phyloP scores from a whole-genome alignment of 2,797 vertebrate species.

The Eupleurogrammus muticus region DNA sequence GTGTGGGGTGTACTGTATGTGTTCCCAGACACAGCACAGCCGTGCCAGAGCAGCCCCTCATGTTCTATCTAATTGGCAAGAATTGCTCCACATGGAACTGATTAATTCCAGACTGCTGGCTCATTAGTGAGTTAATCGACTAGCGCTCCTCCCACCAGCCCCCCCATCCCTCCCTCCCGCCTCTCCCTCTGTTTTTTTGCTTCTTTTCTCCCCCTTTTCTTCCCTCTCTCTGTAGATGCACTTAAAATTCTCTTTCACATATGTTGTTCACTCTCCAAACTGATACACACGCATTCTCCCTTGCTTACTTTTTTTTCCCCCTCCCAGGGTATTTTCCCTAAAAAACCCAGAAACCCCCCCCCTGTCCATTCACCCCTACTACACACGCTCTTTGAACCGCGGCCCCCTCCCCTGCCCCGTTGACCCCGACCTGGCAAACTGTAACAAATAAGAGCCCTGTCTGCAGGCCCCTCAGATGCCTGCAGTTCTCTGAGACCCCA shows the following conservation, averaged over 20 bases:
- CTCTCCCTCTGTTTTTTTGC: conserved; percentile 9
- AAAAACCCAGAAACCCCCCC: conserved; percentile 31
- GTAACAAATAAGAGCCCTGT: conserved; percentile 69
- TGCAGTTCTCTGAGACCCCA: conserved; percentile 58
- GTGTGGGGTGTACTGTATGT: conserved; percentile 53
- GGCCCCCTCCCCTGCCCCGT: conserved; percentile 43
- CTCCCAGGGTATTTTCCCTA: conserved; percentile 18
- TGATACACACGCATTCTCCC: conserved; percentile 9
- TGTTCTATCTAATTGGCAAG: conserved; percentile 79
- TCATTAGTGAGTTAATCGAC: conserved; percentile 87
- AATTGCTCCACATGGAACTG: conserved; percentile 84
- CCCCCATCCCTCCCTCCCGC: background rate
- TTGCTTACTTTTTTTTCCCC: background rate
- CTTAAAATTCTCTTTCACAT: conserved; percentile 23
- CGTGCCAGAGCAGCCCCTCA: conserved; percentile 47
- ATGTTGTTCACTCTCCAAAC: conserved; percentile 32
- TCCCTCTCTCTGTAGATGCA: conserved; percentile 9
- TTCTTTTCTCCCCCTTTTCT: conserved; percentile 8
- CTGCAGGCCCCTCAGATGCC: conserved; percentile 63
- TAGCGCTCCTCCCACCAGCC: conserved; percentile 34
- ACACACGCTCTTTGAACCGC: conserved; percentile 39
- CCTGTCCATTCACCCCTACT: conserved; percentile 38
- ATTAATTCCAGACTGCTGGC: conserved; percentile 86
- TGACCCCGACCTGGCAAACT: conserved; percentile 71
- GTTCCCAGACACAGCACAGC: conserved; percentile 62